Evolutionary conservation across 2,797 vertebrate species (phyloP), one percentile per base, ranked within the genome.

Genomic region (Pygocentrus nattereri): DNA sequence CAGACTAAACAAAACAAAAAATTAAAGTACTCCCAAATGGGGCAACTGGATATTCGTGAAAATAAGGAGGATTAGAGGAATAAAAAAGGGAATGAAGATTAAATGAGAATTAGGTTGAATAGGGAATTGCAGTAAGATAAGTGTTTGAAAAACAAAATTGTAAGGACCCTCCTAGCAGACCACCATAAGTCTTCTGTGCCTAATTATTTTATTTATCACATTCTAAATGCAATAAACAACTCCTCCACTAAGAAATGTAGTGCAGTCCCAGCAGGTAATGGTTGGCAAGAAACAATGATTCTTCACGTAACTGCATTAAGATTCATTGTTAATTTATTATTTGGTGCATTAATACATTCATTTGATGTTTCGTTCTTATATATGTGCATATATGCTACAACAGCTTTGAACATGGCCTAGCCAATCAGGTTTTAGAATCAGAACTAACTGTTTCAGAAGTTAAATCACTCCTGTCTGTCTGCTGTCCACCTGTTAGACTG

Each of bases 41-140:
- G 93, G 91, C 93, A 89, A 92, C 86, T 90, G 92, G 90, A 94
- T 90, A 93, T 91, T 93, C 23, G 10, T 56, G 54, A 56, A n/a
- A 25, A 85, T 90, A 86, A 88, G 78, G 50, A 87, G 76, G 71
- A 65, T 83, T 78, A 71, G 73, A 61, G 84, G 79, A 83, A 88
- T 76, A 79, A 76, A 61, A n/a, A 50, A 34, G 85, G 78, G 85
- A 87, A 74, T 85, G 54, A 85, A 81, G 82, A 13, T 23, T 15
- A 62, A 23, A 61, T 65, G 62, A 31, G 25, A 12, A 61, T 15
- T 0, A 8, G 11, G 16, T 18, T 62, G 15, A 30, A 62, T 6
- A 62, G 30, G 61, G 1, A 3, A 86, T 92, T 90, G 79, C 80
- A 85, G 82, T 90, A 88, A 80, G n/a, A 23, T 56, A 23, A 8